Percentiles rank a stretch among this genome's conserved stretches.
Evolutionary conservation across 2,113 vertebrate species (phyloP).

Genomic region (Tachysurus fulvidraco): DNA sequence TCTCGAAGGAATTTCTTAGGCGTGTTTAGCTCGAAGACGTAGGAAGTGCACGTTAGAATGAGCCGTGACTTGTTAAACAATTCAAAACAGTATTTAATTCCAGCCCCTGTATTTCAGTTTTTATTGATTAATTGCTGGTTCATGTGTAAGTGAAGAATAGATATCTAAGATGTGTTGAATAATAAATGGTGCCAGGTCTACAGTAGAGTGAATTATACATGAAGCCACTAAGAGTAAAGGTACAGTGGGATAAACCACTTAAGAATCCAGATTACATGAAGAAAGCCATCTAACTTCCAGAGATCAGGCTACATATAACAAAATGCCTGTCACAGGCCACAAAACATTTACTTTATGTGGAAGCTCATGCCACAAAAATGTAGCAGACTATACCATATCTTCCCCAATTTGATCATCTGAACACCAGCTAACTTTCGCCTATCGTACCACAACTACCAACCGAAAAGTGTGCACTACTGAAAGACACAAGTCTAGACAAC

Average conservation of each 20-base stretch:
- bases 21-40: background rate
- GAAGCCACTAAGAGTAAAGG: slow-evolving; percentile 73
- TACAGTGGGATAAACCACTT: slow-evolving; percentile 48
- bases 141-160: slow-evolving; percentile 50
- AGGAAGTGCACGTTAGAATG: background rate
- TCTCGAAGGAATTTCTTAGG: background rate
- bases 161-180: slow-evolving; percentile 61
- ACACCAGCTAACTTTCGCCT: background rate
- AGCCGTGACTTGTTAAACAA: background rate
- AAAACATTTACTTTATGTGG: background rate
- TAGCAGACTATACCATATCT: background rate
- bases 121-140: background rate
- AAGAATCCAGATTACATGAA: background rate
- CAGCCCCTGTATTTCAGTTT: background rate
- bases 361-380: background rate
- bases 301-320: background rate
- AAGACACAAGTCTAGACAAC: background rate
- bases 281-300: background rate
- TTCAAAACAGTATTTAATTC: background rate
- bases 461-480: background rate
- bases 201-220: slow-evolving; percentile 74
- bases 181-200: slow-evolving; percentile 72
- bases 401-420: background rate
- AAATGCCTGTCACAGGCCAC: background rate
- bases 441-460: background rate